Conservation (phyloP, 64 coral and sea anemone species). For the Dendronephthya gigantea region DNA sequence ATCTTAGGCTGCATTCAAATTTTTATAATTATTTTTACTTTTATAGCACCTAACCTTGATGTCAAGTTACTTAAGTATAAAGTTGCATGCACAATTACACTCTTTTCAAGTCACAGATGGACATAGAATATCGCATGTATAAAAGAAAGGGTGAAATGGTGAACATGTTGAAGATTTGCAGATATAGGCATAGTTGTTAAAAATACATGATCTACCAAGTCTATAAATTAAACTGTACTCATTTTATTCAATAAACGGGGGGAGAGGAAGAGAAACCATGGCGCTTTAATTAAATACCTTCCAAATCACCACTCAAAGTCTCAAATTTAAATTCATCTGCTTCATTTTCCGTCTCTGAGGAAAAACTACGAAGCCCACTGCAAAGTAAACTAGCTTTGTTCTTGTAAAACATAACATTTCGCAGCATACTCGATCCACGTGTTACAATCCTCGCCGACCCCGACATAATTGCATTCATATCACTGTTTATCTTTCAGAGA, state of each 20-base stretch:
- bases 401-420: background rate
- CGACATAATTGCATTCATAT: background rate
- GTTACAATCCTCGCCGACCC: background rate
- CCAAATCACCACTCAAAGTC: background rate
- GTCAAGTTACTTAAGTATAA: too few relatives aligned
- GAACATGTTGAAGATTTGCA: too few relatives aligned
- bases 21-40: too few relatives aligned
- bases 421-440: background rate
- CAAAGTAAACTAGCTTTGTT: background rate
- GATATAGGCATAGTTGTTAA: too few relatives aligned
- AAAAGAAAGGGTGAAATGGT: too few relatives aligned
- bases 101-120: too few relatives aligned
- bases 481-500: background rate
- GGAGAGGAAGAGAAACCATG: background rate
- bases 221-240: too few relatives aligned
- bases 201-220: too few relatives aligned
- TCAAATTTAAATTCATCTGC: constrained; percentile 5
- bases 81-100: too few relatives aligned
- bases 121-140: too few relatives aligned
- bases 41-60: too few relatives aligned
- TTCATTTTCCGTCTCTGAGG: background rate
- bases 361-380: background rate
- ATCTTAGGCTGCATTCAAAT: too few relatives aligned
- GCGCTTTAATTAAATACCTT: background rate
- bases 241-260: background rate